Percentiles rank a stretch among this genome's conserved stretches.
Evolutionary conservation across 2,113 vertebrate species (phyloP).

Genomic region (Oceanites oceanicus): DNA sequence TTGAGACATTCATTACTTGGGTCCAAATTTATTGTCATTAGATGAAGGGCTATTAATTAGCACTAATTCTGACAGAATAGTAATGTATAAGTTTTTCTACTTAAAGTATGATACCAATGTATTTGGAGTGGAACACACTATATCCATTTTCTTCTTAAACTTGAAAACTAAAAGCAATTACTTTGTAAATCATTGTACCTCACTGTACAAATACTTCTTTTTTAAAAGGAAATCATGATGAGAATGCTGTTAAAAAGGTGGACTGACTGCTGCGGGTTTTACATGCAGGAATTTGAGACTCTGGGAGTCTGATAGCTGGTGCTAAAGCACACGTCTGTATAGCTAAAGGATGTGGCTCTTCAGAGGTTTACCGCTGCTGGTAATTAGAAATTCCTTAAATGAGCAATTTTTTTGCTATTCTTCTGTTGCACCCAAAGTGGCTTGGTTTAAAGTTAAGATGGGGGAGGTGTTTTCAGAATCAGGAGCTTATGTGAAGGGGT

Average conservation of each 20-base stretch:
- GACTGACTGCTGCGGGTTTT: not conserved
- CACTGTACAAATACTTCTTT: not conserved
- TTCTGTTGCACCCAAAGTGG: not conserved
- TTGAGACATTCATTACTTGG: not conserved
- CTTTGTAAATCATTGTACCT: not conserved
- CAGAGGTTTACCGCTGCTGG: not conserved
- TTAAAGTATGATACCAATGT: not conserved
- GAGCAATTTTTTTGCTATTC: not conserved
- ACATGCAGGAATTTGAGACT: not conserved
- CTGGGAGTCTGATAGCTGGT: not conserved
- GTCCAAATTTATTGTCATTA: not conserved
- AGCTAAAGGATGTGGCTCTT: not conserved
- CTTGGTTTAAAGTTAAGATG: not conserved
- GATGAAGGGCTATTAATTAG: not conserved
- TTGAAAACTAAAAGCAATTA: not conserved
- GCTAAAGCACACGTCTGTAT: accelerated
- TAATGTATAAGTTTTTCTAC: not conserved
- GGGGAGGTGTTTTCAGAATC: not conserved
- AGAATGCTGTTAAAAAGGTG: not conserved
- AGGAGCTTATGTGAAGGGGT: not conserved
- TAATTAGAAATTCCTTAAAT: not conserved
- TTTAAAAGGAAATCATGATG: not conserved
- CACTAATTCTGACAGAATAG: not conserved
- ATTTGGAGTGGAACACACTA: not conserved
- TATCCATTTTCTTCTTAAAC: not conserved